Percentiles rank a stretch among this genome's conserved stretches.
Evolutionary conservation across 2,797 vertebrate species (phyloP).

Genomic region (Lemur catta): DNA sequence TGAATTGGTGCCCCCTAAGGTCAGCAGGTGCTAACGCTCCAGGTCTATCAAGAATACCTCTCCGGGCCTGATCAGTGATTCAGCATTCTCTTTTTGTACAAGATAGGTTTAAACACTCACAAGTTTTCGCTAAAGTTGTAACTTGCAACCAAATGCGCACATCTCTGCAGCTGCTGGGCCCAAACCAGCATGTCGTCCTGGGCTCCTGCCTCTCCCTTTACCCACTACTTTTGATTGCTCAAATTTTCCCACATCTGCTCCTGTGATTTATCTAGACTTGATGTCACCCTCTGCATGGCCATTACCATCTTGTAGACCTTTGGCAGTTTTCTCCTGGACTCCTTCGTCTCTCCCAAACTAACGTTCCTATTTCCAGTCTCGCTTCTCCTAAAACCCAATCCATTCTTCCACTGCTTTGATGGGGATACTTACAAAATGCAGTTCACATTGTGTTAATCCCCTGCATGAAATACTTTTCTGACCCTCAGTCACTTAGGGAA

Average conservation of each 20-base stretch:
- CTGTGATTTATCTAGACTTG: background rate
- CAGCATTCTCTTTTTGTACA: background rate
- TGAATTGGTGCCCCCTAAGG: background rate
- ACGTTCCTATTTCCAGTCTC: background rate
- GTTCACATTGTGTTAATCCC: background rate
- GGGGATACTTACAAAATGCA: background rate
- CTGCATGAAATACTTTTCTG: background rate
- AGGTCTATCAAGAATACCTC: background rate
- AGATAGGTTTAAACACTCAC: background rate
- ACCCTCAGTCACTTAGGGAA: background rate
- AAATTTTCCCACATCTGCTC: background rate
- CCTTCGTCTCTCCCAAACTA: background rate
- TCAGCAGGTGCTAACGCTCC: background rate
- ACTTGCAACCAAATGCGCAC: background rate
- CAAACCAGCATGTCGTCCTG: background rate
- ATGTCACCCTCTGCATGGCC: background rate
- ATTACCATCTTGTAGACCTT: background rate
- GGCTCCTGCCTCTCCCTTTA: background rate
- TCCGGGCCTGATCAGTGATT: background rate
- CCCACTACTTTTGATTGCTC: background rate
- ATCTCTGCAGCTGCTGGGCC: background rate
- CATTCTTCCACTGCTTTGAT: background rate
- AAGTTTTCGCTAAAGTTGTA: background rate
- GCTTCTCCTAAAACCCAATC: background rate
- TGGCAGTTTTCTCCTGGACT: background rate